Conservation (phyloP, 2,888 invertebrate species). For the Ectemnius continuus region DNA sequence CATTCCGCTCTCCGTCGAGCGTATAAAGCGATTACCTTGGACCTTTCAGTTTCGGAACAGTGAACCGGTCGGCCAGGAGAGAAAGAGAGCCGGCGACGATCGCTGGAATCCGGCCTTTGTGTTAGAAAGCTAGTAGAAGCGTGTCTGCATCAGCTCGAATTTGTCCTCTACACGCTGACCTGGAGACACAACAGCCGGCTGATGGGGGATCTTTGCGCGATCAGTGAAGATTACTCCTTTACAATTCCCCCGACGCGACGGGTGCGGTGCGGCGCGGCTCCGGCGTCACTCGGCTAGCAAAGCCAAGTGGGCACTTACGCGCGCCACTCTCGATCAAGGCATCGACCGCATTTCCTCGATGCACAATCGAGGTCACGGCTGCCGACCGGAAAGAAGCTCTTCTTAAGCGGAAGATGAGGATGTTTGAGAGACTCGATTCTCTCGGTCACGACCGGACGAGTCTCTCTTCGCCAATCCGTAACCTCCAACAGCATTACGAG, state of each 20-base stretch:
- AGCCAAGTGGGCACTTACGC: no score
- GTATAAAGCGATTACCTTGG: slow-evolving; percentile 43
- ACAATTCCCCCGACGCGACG: no score
- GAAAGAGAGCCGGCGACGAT: not conserved
- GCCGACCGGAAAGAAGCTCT: not conserved
- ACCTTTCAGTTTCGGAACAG: slow-evolving; percentile 5
- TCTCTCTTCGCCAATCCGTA: no score
- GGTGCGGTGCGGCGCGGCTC: not conserved
- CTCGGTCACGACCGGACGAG: no score
- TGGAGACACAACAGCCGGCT: no score
- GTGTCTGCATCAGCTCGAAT: slow-evolving; percentile 28
- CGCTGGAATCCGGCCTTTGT: slow-evolving; percentile 43
- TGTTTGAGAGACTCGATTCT: not conserved
- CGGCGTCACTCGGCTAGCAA: not conserved
- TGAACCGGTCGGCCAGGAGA: not conserved
- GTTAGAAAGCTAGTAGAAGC: slow-evolving; percentile 17
- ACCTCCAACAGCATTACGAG: no score
- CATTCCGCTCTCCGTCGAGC: slow-evolving; percentile 31
- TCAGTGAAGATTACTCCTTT: not conserved
- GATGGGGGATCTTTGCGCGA: slow-evolving; percentile 10
- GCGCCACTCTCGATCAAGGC: no score
- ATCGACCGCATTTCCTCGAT: not conserved
- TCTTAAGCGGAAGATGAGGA: not conserved
- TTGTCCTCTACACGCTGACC: slow-evolving; percentile 18
- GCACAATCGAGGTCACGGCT: slow-evolving; percentile 1